phyloP scores from a whole-genome alignment of 2,888 invertebrate genomes.

The Elysia crispata region DNA sequence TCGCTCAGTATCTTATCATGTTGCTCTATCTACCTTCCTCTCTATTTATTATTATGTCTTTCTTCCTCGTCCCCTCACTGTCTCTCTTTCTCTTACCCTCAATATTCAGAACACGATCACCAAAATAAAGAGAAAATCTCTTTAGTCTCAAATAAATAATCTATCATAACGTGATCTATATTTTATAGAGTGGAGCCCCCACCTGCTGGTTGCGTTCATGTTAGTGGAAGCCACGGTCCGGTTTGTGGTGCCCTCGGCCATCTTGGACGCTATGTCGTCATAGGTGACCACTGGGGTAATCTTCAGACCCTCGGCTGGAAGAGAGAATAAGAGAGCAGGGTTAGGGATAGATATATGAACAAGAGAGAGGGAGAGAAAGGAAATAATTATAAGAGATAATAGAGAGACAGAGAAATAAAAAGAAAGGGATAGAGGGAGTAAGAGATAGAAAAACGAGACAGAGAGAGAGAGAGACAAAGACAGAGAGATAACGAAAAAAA shows the following conservation, averaged over 20 bases:
- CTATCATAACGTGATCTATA: not conserved
- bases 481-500: not conserved
- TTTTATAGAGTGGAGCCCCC: too few relatives aligned
- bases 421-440: not conserved
- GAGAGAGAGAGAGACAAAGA: not conserved
- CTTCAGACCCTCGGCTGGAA: conserved; percentile 79
- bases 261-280: conserved; percentile 79
- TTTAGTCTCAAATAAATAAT: too few relatives aligned
- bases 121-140: too few relatives aligned
- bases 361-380: too few relatives aligned
- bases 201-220: conserved; percentile 81
- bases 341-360: too few relatives aligned
- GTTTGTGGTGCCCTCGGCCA: conserved; percentile 80
- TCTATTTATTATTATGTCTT: too few relatives aligned
- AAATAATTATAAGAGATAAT: too few relatives aligned
- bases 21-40: too few relatives aligned
- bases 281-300: conserved; percentile 77
- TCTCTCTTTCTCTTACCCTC: too few relatives aligned
- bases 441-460: not conserved
- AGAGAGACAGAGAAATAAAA: not conserved
- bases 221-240: conserved; percentile 81
- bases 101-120: too few relatives aligned
- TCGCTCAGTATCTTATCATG: too few relatives aligned
- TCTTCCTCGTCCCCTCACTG: too few relatives aligned
- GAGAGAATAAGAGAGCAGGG: not conserved